These are phyloP conservation scores for Hydropsyche betteni DNA, from an alignment of 2,888 invertebrate species.

Conservation along the genomic window DNA sequence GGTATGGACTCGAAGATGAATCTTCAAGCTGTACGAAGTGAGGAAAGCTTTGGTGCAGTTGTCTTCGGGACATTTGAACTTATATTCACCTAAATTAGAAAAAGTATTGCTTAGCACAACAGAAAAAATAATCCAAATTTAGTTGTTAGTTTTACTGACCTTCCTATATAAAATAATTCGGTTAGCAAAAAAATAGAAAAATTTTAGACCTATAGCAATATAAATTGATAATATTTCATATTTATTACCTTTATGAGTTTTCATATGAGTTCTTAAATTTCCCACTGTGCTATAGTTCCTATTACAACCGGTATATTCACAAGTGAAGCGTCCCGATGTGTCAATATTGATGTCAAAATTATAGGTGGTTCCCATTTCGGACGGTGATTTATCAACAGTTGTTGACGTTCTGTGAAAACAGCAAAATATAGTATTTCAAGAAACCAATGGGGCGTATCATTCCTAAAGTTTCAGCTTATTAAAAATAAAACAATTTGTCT, in stretches of 20 bases:
- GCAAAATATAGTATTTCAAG: too few relatives aligned
- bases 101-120: too few relatives aligned
- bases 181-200: slow-evolving; percentile 52
- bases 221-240: background rate
- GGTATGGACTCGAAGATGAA: slow-evolving; percentile 93
- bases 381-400: slow-evolving; percentile 62
- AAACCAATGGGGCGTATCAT: too few relatives aligned
- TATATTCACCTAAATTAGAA: slow-evolving; percentile 80
- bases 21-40: slow-evolving; percentile 94
- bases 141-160: background rate
- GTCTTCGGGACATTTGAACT: slow-evolving; percentile 88
- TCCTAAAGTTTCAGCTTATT: too few relatives aligned
- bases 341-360: slow-evolving; percentile 60
- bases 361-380: background rate
- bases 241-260: slow-evolving; percentile 88
- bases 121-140: too few relatives aligned
- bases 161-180: background rate
- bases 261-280: slow-evolving; percentile 93
- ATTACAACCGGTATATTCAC: slow-evolving; percentile 88
- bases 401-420: background rate
- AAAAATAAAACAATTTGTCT: too few relatives aligned
- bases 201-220: background rate
- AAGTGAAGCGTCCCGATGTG: slow-evolving; percentile 78
- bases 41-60: slow-evolving; percentile 93
- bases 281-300: slow-evolving; percentile 93